These are phyloP conservation scores for Pygmarrhopalites habei DNA, from an alignment of 1,140 invertebrate species.

Conservation along the genomic window DNA sequence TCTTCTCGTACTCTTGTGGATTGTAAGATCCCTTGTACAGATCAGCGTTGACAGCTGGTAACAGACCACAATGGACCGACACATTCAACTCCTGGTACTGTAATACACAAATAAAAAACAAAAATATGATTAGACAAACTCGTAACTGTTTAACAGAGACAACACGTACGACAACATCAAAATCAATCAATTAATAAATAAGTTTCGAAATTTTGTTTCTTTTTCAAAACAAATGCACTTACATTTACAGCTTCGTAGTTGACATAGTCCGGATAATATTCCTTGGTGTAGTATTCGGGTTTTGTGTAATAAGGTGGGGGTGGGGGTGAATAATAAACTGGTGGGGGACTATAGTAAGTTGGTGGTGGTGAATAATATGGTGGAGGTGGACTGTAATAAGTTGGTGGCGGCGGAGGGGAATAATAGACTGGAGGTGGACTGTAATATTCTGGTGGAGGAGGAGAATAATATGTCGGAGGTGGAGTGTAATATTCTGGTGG, in stretches of 20 bases:
- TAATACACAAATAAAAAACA: slow-evolving; percentile 4
- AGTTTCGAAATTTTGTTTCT: neutral
- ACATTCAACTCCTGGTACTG: slow-evolving; percentile 27
- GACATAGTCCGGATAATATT: slow-evolving; percentile 29
- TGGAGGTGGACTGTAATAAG: slow-evolving; percentile 2
- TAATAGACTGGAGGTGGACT: neutral
- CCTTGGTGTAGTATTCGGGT: slow-evolving; percentile 19
- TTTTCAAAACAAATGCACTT: no score
- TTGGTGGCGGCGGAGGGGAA: slow-evolving; percentile 4
- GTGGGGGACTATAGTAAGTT: neutral
- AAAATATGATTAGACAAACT: slow-evolving; percentile 1
- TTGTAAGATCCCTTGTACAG: slow-evolving; percentile 13
- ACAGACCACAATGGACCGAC: slow-evolving; percentile 22
- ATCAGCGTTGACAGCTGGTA: slow-evolving; percentile 28
- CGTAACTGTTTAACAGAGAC: neutral
- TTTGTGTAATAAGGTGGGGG: slow-evolving; percentile 1
- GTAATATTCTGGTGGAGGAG: neutral
- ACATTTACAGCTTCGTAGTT: slow-evolving; percentile 34
- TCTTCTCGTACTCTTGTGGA: neutral
- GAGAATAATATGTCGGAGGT: neutral
- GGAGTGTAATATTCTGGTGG: neutral
- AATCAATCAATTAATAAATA: slow-evolving; percentile 2
- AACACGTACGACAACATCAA: neutral
- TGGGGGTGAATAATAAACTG: slow-evolving; percentile 5
- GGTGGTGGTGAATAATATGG: slow-evolving; percentile 8